A percentile compares a stretch with the other conserved stretches of the same genome.
Conservation (phyloP, 2,113 vertebrate species). For the Laticauda laticaudata region DNA sequence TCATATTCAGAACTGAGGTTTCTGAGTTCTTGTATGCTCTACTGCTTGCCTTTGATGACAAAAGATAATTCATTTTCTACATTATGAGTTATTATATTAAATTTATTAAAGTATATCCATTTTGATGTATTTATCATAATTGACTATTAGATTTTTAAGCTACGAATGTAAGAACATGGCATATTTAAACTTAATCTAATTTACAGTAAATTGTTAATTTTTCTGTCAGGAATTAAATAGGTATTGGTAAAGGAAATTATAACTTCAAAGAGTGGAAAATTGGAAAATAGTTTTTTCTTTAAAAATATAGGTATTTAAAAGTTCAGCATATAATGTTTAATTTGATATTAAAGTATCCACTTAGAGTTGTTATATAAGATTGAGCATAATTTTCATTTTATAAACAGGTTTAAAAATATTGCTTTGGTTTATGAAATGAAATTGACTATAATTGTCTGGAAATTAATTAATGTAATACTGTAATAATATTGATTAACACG, state of each 20-base stretch:
- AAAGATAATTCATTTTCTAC: background rate
- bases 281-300: background rate
- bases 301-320: background rate
- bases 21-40: background rate
- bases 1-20: background rate
- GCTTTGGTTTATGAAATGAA: constrained; percentile 20
- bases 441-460: constrained; percentile 3
- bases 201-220: constrained; percentile 33
- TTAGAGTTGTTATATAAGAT: background rate
- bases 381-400: background rate
- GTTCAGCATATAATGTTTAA: background rate
- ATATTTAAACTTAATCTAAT: constrained; percentile 29
- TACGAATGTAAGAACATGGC: constrained; percentile 18
- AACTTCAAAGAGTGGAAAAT: background rate
- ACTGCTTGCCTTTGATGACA: background rate
- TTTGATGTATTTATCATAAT: constrained; percentile 20
- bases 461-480: constrained; percentile 14
- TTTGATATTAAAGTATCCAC: background rate
- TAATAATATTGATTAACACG: constrained; percentile 6
- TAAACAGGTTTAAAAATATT: background rate
- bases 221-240: background rate
- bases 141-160: constrained; percentile 19
- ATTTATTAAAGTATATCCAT: constrained; percentile 11
- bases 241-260: constrained; percentile 1
- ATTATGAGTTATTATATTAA: background rate